A percentile compares a stretch with the other conserved stretches of the same genome.
Evolutionary conservation across 1,140 invertebrate species (phyloP).

Genomic region (Drosophila ohnishii): DNA sequence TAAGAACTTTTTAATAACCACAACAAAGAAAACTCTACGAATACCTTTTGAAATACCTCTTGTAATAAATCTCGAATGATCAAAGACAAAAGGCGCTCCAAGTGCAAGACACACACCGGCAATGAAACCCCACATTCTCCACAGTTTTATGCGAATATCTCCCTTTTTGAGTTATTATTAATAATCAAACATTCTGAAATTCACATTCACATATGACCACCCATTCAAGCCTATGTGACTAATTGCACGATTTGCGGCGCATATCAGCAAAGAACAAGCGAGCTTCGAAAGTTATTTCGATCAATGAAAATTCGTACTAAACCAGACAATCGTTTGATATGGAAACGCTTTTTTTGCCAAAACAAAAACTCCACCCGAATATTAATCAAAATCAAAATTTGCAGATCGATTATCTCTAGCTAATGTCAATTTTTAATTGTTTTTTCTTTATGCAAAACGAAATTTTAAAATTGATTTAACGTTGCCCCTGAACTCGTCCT

Average conservation of each 20-base stretch:
- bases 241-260: slow-evolving; percentile 66
- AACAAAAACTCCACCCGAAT: slow-evolving; percentile 38
- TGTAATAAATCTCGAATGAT: slow-evolving; percentile 15
- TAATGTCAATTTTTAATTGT: slow-evolving; percentile 74
- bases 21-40: slow-evolving; percentile 14
- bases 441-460: slow-evolving; percentile 66
- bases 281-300: slow-evolving; percentile 32
- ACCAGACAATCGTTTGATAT: slow-evolving; percentile 36
- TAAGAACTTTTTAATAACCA: slow-evolving; percentile 30
- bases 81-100: background rate
- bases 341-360: slow-evolving; percentile 36
- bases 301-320: slow-evolving; percentile 42
- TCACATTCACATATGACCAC: slow-evolving; percentile 29
- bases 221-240: slow-evolving; percentile 60
- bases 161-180: slow-evolving; percentile 13
- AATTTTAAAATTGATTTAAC: slow-evolving; percentile 41
- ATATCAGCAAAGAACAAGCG: slow-evolving; percentile 39
- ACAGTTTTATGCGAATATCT: slow-evolving; percentile 22
- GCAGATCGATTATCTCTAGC: slow-evolving; percentile 44
- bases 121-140: slow-evolving; percentile 13
- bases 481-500: slow-evolving; percentile 29
- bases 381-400: slow-evolving; percentile 47
- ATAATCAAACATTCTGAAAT: slow-evolving; percentile 24
- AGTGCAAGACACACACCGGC: slow-evolving; percentile 14
- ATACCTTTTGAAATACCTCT: slow-evolving; percentile 6